Evolutionary conservation across 2,797 vertebrate genomes (phyloP).

Genomic region (Alcedo quadribrachys): DNA sequence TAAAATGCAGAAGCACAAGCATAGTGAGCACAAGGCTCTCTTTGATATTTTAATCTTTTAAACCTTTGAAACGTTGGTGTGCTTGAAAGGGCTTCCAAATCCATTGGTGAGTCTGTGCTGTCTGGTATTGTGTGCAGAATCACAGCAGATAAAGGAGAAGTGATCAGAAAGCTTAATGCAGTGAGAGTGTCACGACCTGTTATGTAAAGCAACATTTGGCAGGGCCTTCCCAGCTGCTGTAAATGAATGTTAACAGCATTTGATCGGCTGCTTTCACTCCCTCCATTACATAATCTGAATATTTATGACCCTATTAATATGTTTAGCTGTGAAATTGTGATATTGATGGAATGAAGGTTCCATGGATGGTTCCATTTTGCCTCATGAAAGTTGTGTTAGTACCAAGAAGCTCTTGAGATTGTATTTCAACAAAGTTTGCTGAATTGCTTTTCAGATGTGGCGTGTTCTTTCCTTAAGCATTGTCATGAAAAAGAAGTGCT

Average conservation of each 20-base stretch:
- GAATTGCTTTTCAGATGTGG: background rate
- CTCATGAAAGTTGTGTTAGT: background rate
- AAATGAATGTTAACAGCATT: slow-evolving; percentile 73
- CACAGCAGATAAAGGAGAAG: slow-evolving; percentile 58
- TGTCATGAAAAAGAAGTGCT: background rate
- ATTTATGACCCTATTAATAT: slow-evolving; percentile 74
- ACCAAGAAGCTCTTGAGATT: background rate
- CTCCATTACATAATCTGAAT: slow-evolving; percentile 76
- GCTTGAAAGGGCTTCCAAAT: slow-evolving; percentile 59
- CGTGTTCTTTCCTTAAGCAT: background rate
- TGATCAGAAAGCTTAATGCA: slow-evolving; percentile 74
- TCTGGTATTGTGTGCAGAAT: slow-evolving; percentile 52
- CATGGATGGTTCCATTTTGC: slow-evolving; percentile 46
- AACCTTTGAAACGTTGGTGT: slow-evolving; percentile 46
- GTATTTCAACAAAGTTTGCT: background rate
- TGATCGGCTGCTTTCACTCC: slow-evolving; percentile 68
- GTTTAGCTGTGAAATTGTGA: slow-evolving; percentile 70
- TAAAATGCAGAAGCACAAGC: slow-evolving; percentile 43
- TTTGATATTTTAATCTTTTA: slow-evolving; percentile 59
- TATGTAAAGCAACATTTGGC: slow-evolving; percentile 75
- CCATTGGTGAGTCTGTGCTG: slow-evolving; percentile 27
- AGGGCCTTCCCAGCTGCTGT: slow-evolving; percentile 69
- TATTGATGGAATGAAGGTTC: slow-evolving; percentile 56
- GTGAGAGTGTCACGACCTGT: slow-evolving; percentile 59
- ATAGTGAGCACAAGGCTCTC: slow-evolving; percentile 21